These are phyloP conservation scores for Amblyraja radiata DNA, from an alignment of 2,797 vertebrate species.

Conservation along the genomic window DNA sequence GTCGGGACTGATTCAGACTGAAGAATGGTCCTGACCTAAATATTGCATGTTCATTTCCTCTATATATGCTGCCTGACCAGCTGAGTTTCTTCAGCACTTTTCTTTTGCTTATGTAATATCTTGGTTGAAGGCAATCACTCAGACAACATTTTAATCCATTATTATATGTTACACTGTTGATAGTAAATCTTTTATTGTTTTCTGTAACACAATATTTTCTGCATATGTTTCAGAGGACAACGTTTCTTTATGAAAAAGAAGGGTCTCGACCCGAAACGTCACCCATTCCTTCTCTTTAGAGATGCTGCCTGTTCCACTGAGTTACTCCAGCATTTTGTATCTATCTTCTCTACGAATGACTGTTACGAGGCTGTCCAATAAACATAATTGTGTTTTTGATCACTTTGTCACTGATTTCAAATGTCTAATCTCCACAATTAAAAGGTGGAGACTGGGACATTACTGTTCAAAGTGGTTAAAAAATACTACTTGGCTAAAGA, in stretches of 20 bases:
- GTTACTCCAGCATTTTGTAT: too few species aligned
- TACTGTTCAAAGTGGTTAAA: not conserved
- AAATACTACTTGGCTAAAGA: not conserved
- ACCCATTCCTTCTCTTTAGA: too few species aligned
- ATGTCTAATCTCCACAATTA: not conserved
- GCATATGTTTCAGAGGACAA: not conserved
- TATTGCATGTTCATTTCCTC: too few species aligned
- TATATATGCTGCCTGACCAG: too few species aligned
- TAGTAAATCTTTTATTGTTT: not conserved
- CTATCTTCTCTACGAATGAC: not conserved
- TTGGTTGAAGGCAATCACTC: not conserved
- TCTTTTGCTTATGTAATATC: not conserved
- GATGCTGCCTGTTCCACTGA: too few species aligned
- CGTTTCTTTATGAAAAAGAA: too few species aligned
- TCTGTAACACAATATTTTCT: not conserved
- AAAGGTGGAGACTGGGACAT: not conserved
- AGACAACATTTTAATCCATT: not conserved
- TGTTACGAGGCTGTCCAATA: not conserved
- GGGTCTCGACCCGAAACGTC: too few species aligned
- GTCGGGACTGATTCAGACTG: too few species aligned
- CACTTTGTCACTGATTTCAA: not conserved
- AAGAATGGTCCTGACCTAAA: too few species aligned
- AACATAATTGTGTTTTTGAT: too few species aligned
- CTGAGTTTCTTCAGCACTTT: too few species aligned
- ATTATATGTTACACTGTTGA: not conserved